Evolutionary conservation across 2,797 vertebrate species (phyloP).

Genomic region (Hapalemur alaotrensis): DNA sequence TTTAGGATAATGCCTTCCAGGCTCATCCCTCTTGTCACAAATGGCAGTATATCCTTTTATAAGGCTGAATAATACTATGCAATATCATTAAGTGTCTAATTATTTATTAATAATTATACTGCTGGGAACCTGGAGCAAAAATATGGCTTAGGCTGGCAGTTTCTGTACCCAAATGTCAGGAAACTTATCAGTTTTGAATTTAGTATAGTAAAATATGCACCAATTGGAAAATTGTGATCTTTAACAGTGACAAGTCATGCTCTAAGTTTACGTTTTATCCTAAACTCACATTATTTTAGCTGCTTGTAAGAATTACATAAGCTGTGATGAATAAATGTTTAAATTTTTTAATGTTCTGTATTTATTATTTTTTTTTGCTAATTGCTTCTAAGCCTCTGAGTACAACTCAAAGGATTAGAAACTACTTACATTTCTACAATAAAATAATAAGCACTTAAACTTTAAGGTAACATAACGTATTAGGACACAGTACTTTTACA

Average conservation of each 20-base stretch:
- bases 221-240: neutral
- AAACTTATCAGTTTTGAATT: constrained; percentile 40
- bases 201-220: neutral
- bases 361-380: constrained; percentile 14
- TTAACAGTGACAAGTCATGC: neutral
- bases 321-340: constrained; percentile 16
- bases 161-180: constrained; percentile 41
- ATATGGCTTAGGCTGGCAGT: constrained; percentile 2
- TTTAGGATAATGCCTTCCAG: neutral
- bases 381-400: neutral
- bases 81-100: constrained; percentile 32
- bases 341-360: neutral
- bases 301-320: constrained; percentile 1
- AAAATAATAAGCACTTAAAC: constrained; percentile 32
- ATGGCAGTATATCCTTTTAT: neutral
- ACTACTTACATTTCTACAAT: neutral
- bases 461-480: constrained; percentile 4
- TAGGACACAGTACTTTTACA: neutral
- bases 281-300: neutral
- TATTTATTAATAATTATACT: neutral
- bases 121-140: neutral
- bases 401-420: constrained; percentile 17
- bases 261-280: constrained; percentile 13
- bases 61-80: neutral
- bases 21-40: neutral